These are phyloP conservation scores for Fragum sueziense DNA, from an alignment of 2,888 invertebrate genomes.

Conservation along the genomic window DNA sequence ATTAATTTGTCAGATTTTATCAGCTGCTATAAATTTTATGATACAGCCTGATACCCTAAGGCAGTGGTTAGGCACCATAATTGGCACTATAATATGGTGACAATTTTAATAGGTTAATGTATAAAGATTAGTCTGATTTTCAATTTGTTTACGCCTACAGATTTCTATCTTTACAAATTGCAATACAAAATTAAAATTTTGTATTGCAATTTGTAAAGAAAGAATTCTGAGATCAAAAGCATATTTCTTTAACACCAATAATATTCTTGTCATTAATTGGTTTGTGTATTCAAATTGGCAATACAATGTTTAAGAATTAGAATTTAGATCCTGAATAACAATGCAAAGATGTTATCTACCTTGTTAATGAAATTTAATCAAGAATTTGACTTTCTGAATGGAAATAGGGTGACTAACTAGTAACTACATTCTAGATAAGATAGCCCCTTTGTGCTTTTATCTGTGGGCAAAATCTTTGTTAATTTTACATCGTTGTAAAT, in stretches of 20 bases:
- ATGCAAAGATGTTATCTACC: not conserved
- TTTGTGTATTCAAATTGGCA: no score
- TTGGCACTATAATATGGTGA: not conserved
- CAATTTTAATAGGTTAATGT: not conserved
- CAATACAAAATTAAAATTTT: no score
- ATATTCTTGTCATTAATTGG: no score
- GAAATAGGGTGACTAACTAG: not conserved
- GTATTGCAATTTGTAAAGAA: no score
- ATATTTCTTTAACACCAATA: no score
- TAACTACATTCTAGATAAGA: not conserved
- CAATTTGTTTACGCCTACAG: no score
- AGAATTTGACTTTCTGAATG: not conserved
- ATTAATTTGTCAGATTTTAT: conserved; percentile 3
- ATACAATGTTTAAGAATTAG: no score
- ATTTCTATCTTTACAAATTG: no score
- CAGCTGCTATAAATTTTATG: not conserved
- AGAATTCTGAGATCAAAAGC: no score
- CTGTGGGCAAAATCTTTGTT: no score
- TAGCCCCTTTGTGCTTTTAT: not conserved
- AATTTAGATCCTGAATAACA: not conserved
- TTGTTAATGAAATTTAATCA: not conserved
- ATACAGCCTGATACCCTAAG: not conserved
- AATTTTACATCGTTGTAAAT: no score
- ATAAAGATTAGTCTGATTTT: no score
- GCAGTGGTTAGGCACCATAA: not conserved